Conservation (phyloP, 1,140 invertebrate species). For the Acromyrmex charruanus region DNA sequence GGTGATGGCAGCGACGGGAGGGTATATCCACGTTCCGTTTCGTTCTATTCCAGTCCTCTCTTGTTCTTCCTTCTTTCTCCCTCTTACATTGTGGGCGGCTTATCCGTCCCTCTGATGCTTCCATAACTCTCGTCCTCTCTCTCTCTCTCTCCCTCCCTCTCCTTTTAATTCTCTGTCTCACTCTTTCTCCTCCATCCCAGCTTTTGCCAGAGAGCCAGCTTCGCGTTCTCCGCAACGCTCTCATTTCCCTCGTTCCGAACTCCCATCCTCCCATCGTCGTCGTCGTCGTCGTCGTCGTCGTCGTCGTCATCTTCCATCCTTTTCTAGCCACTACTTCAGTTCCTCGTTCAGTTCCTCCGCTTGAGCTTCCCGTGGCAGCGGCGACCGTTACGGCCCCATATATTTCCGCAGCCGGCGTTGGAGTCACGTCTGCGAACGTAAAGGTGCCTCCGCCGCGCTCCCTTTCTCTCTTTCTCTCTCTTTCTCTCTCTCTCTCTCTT, state of each 20-base stretch:
- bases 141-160: not conserved
- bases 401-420: slow-evolving; percentile 80
- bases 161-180: not conserved
- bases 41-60: slow-evolving; percentile 16
- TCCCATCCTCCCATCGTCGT: slow-evolving; percentile 55
- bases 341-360: slow-evolving; percentile 67
- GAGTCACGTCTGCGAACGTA: slow-evolving; percentile 82
- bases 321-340: slow-evolving; percentile 47
- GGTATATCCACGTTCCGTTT: slow-evolving; percentile 49
- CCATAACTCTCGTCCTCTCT: slow-evolving; percentile 47
- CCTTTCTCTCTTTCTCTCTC: not conserved
- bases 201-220: slow-evolving; percentile 45
- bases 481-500: slow-evolving; percentile 37
- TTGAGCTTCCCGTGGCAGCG: slow-evolving; percentile 72
- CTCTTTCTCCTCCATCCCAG: slow-evolving; percentile 28
- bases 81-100: slow-evolving; percentile 29
- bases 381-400: slow-evolving; percentile 82
- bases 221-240: slow-evolving; percentile 51
- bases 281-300: not conserved
- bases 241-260: slow-evolving; percentile 52
- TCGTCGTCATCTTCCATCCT: slow-evolving; percentile 49
- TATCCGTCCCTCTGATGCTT: slow-evolving; percentile 57
- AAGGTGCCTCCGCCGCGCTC: slow-evolving; percentile 76
- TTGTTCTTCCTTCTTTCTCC: slow-evolving; percentile 21
- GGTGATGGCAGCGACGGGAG: not conserved